Percentiles rank a stretch among this genome's conserved stretches.
These are phyloP conservation scores for Bucorvus abyssinicus DNA, from an alignment of 2,797 vertebrate genomes.

Conservation along the genomic window DNA sequence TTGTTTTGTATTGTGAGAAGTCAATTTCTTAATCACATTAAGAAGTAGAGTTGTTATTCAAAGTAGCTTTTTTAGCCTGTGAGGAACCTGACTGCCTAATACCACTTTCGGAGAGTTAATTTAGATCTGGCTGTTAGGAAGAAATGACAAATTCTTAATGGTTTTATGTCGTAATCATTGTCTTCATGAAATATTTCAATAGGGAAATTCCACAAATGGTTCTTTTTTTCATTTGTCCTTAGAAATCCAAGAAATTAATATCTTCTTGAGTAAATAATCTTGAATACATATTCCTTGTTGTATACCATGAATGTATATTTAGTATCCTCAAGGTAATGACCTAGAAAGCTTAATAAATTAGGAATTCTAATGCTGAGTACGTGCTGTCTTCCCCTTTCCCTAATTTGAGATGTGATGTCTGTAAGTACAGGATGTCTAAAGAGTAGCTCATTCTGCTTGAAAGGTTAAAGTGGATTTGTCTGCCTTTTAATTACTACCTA, in stretches of 20 bases:
- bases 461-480: not conserved
- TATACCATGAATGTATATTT: not conserved
- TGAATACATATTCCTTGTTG: not conserved
- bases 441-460: not conserved
- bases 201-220: not conserved
- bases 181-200: not conserved
- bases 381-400: not conserved
- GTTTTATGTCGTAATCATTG: not conserved
- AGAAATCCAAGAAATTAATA: not conserved
- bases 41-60: not conserved
- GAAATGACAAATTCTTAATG: not conserved
- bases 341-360: not conserved
- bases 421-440: not conserved
- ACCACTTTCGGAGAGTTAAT: not conserved
- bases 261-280: not conserved
- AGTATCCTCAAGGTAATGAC: not conserved
- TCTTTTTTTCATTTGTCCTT: not conserved
- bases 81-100: not conserved
- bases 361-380: not conserved
- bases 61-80: not conserved
- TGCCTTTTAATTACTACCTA: not conserved
- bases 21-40: not conserved
- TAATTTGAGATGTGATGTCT: rapidly evolving
- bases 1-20: not conserved
- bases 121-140: not conserved